Evolutionary conservation across 1,140 invertebrate genomes (phyloP), one percentile per base, ranked within the genome.

Genomic region (Chironomus tepperi): DNA sequence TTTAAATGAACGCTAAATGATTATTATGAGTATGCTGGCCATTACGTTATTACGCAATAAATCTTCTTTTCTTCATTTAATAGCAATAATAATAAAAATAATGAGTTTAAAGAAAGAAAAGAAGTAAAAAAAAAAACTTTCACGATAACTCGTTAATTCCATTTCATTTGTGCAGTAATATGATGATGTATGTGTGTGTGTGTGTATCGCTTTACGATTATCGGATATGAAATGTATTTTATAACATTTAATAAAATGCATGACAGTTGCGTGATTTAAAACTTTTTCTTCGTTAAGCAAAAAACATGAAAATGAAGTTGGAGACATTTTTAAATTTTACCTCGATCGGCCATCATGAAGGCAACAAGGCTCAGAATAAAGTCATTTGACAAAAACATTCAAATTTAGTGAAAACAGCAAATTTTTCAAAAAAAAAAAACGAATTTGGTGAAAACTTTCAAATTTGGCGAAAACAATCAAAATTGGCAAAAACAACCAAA

Each of bases 91-190:
- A 12, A 15, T 57, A 12, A 57, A 47, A 47, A 34, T 34, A 34
- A 34, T 34, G 24, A 34, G 24, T 34, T 34, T 34, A 34, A 47
- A 47, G 47, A 57, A 15, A 57, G n/a, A 15, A n/a, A n/a, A n/a
- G n/a, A n/a, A n/a, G n/a, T n/a, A n/a, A n/a, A n/a, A n/a, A 57
- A n/a, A 57, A 57, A 57, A 57, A 57, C 47, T 57, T 57, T 57
- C 47, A 57, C 47, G 47, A 15, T 57, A 57, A n/a, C 12, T 57
- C n/a, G 47, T 57, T 57, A 57, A 57, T 57, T 57, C n/a, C n/a
- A 57, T 12, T n/a, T n/a, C n/a, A 15, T 57, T n/a, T 57, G 43
- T 10, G 43, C 43, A 47, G 43, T 47, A 9, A 47, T 47, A 15
- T 10, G 47, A 15, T 8, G n/a, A 57, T 57, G 12, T 2, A 34